Conservation (phyloP, 2,113 vertebrate genomes). For the Engraulis encrasicolus region DNA sequence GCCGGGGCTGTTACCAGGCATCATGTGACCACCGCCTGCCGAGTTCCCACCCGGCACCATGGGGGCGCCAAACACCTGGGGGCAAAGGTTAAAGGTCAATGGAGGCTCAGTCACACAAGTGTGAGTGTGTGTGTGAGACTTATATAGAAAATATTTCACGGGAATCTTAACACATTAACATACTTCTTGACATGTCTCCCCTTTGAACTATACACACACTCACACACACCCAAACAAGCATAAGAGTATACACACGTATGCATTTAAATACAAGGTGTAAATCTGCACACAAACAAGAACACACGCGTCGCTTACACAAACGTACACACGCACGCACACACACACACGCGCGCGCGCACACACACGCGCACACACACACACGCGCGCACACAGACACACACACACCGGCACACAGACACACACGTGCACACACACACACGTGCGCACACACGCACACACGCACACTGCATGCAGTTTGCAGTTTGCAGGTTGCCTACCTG, state of each 20-base stretch:
- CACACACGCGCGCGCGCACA: neutral
- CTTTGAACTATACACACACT: neutral
- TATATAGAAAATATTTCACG: neutral
- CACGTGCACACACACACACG: neutral
- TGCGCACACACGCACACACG: neutral
- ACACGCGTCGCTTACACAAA: too few relatives aligned
- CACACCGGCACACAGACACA: neutral
- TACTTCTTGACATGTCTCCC: too few relatives aligned
- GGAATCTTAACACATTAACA: too few relatives aligned
- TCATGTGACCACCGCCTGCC: constrained; percentile 82
- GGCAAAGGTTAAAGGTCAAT: neutral
- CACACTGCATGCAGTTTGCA: too few relatives aligned
- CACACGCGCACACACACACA: too few relatives aligned
- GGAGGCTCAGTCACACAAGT: neutral
- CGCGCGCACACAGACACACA: neutral
- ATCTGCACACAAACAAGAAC: too few relatives aligned
- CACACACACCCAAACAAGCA: neutral
- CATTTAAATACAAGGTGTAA: too few relatives aligned
- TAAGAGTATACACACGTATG: too few relatives aligned
- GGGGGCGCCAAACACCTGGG: constrained; percentile 86
- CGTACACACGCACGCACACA: constrained; percentile 1
- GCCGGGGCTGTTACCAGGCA: constrained; percentile 81
- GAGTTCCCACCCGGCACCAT: constrained; percentile 92
- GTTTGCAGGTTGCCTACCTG: constrained; percentile 77
- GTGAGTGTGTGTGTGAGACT: neutral